Conservation (phyloP, 2,888 invertebrate genomes). For the Oscheius sp. region DNA sequence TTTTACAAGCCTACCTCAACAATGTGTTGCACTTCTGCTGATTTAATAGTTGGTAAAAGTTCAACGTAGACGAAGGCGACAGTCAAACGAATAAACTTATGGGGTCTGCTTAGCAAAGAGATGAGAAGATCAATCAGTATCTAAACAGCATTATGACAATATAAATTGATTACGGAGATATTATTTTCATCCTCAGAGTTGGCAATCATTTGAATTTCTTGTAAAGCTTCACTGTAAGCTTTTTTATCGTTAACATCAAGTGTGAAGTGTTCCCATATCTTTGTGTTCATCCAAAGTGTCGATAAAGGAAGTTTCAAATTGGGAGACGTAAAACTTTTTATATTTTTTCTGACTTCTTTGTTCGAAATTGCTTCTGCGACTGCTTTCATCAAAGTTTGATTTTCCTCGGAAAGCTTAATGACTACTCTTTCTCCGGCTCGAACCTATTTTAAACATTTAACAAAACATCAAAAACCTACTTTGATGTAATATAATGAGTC, state of each 20-base stretch:
- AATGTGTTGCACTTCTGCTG: conserved; percentile 45
- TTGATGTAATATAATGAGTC: conserved; percentile 29
- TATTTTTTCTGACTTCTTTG: conserved; percentile 32
- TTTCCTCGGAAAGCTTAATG: conserved; percentile 46
- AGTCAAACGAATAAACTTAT: conserved; percentile 44
- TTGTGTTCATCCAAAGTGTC: conserved; percentile 40
- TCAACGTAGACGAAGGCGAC: conserved; percentile 42
- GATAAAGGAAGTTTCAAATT: conserved; percentile 34
- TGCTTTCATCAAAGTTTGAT: conserved; percentile 42
- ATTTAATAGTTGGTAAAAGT: conserved; percentile 36
- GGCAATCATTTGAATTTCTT: conserved; percentile 42
- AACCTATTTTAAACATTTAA: conserved; percentile 7
- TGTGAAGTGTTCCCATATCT: conserved; percentile 40
- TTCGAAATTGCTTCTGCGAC: conserved; percentile 38
- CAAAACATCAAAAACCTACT: background rate
- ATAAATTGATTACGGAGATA: conserved; percentile 17
- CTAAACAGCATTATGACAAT: conserved; percentile 24
- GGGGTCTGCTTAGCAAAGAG: conserved; percentile 41
- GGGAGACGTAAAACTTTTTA: conserved; percentile 17
- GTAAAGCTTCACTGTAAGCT: conserved; percentile 33
- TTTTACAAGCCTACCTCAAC: conserved; percentile 36
- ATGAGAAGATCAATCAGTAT: conserved; percentile 53
- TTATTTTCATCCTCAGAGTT: conserved; percentile 10
- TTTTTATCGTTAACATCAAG: conserved; percentile 29
- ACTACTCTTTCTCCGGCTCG: conserved; percentile 50